A percentile compares a stretch with the other conserved stretches of the same genome.
Evolutionary conservation across 2,888 invertebrate genomes (phyloP).

Genomic region (Notocelia uddmanniana): DNA sequence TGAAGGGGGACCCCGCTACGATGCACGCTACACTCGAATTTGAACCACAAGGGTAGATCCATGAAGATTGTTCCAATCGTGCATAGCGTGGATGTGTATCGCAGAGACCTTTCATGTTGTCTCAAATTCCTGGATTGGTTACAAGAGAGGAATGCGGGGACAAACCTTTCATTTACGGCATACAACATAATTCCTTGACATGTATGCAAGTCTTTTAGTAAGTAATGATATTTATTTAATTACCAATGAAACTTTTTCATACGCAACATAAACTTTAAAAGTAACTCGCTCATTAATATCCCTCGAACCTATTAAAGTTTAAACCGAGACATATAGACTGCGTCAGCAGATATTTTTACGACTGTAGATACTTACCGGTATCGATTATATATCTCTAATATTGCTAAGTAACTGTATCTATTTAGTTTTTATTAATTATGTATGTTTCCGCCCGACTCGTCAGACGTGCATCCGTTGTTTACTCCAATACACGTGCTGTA

Average conservation of each 20-base stretch:
- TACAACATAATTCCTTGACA: not conserved
- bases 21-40: too few species aligned
- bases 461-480: constrained; percentile 30
- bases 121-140: not conserved
- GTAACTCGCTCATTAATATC: too few species aligned
- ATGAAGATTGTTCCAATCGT: not conserved
- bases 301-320: too few species aligned
- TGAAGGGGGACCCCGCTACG: too few species aligned
- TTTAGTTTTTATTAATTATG: constrained; percentile 7
- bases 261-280: too few species aligned
- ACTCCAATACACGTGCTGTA: constrained; percentile 21
- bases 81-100: too few species aligned
- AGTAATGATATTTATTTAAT: too few species aligned
- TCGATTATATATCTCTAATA: not conserved
- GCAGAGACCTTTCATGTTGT: not conserved
- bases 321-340: not conserved
- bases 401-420: not conserved
- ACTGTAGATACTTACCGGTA: not conserved
- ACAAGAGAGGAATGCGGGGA: not conserved
- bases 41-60: too few species aligned
- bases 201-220: not conserved
- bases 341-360: not conserved
- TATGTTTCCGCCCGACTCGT: not conserved
- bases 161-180: not conserved
- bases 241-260: too few species aligned